These are phyloP conservation scores for Conger conger DNA, from an alignment of 2,113 vertebrate species.

Conservation along the genomic window DNA sequence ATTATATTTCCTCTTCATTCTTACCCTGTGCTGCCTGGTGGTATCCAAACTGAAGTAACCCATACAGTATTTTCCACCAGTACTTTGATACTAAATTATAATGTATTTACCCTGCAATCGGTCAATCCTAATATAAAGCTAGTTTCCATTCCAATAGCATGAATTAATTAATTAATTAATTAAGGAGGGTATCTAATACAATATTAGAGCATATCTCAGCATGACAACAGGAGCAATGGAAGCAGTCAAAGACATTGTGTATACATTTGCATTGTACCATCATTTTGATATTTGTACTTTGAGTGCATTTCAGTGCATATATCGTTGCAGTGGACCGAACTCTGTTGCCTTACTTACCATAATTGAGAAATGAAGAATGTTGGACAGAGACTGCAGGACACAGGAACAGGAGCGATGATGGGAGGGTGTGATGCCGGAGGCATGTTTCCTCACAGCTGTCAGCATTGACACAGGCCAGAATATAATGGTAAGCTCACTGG, in stretches of 20 bases:
- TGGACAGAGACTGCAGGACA: slow-evolving; percentile 9
- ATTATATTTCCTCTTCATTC: neutral
- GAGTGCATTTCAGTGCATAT: neutral
- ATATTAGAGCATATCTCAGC: neutral
- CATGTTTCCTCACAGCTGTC: slow-evolving; percentile 25
- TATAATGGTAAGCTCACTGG: neutral
- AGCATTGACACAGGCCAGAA: neutral
- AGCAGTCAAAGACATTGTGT: neutral
- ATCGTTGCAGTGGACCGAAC: neutral
- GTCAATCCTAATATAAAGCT: neutral
- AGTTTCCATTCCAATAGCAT: neutral
- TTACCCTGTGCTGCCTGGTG: neutral
- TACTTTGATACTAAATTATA: too few species aligned
- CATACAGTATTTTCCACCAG: too few species aligned
- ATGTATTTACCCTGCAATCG: too few species aligned
- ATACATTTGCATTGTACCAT: neutral
- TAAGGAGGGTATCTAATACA: too few species aligned
- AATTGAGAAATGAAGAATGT: slow-evolving; percentile 30
- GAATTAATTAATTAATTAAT: too few species aligned
- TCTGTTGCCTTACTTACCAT: slow-evolving; percentile 3
- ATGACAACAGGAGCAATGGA: neutral
- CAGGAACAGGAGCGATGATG: slow-evolving; percentile 16
- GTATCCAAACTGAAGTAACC: too few species aligned
- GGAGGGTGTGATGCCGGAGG: slow-evolving; percentile 9
- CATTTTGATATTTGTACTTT: neutral